Conservation (phyloP, 2,797 vertebrate genomes). For the Esox masquinongy region DNA sequence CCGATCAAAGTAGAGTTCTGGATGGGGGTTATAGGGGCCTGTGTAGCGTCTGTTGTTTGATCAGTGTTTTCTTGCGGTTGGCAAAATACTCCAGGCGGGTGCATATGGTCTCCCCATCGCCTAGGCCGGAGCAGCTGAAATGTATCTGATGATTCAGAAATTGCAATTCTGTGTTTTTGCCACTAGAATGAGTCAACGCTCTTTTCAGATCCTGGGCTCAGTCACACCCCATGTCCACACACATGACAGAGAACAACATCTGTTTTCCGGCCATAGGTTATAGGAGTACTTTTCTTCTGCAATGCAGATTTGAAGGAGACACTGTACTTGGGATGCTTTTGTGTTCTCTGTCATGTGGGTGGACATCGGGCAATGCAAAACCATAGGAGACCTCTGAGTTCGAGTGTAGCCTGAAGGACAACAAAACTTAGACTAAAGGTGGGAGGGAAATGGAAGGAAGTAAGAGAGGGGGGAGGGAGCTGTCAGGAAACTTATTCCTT, state of each 20-base stretch:
- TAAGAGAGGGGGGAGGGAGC: background rate
- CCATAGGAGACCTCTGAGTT: background rate
- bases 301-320: background rate
- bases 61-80: constrained; percentile 14
- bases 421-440: background rate
- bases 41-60: constrained; percentile 21
- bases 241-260: constrained; percentile 18
- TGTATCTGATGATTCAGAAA: constrained; percentile 43
- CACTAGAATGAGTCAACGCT: constrained; percentile 50
- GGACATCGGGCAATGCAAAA: background rate
- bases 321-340: background rate
- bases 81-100: constrained; percentile 25
- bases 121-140: constrained; percentile 32
- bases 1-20: background rate
- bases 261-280: background rate
- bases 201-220: constrained; percentile 20
- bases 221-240: constrained; percentile 32
- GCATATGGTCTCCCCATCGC: constrained; percentile 35
- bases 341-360: background rate
- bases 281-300: background rate
- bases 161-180: constrained; percentile 28
- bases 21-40: background rate
- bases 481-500: background rate
- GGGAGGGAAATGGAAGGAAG: background rate
- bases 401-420: background rate